Evolutionary conservation across 2,888 invertebrate genomes (phyloP), one percentile per base, ranked within the genome.

Genomic region (Synergus japonicus): DNA sequence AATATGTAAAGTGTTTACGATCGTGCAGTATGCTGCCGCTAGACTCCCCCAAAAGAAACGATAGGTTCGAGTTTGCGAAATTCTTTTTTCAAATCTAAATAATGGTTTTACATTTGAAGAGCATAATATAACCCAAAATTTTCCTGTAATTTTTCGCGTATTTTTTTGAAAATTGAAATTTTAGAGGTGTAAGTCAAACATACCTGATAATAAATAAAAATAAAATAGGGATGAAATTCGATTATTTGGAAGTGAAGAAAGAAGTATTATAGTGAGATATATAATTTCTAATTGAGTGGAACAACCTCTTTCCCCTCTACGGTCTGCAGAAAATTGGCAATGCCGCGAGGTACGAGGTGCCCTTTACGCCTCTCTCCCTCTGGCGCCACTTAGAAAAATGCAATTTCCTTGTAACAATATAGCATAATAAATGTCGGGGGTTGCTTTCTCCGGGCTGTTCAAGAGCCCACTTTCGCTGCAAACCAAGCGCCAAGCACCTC

Each of bases 361-460:
- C 80, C 66, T 37, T 78, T 46, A 76, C 69, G 78, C 81, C 77
- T 79, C 78, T 29, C 64, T 29, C 64, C 73, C 67, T 79, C 78
- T 79, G 82, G 80, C 81, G 84, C 86, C 87, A 87, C 88, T 88
- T 87, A 88, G 88, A 91, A 91, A 90, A 91, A 91, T 89, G 89
- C 89, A 91, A 91, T 92, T 92, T 91, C 87, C 91, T 91, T 90
- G 89, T 88, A 92, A 90, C 90, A 91, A 91, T 91, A 90, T 91
- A 88, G 89, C 87, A 90, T 91, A 90, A 91, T 91, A 91, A 92
- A 90, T 88, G 90, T 85, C 83, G 87, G 84, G 86, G 86, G 85
- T 87, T 86, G 84, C 83, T 84, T 86, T 85, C 84, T 81, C 84
- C 78, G 80, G 83, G 84, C 83, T 84, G 83, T 86, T 86, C 86